A percentile compares a stretch with the other conserved stretches of the same genome.
Conservation (phyloP, 2,797 vertebrate species). For the Myotis daubentonii region DNA sequence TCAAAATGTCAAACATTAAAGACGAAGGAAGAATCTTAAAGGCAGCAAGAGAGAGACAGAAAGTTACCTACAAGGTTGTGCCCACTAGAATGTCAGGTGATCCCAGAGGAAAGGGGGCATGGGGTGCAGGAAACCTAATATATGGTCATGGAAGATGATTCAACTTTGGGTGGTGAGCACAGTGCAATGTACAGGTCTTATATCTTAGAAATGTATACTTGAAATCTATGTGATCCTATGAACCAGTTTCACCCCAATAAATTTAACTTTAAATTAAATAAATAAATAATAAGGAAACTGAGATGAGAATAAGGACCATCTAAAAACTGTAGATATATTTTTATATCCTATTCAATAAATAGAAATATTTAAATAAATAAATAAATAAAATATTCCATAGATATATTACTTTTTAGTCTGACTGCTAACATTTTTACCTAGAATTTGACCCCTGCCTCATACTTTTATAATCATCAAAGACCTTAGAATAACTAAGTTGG, state of each 20-base stretch:
- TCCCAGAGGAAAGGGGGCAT: neutral
- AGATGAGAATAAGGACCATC: neutral
- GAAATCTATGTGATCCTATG: neutral
- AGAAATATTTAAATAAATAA: neutral
- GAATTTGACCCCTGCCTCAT: neutral
- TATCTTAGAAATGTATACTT: neutral
- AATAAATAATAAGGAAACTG: neutral
- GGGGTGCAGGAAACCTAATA: neutral
- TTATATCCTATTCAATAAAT: neutral
- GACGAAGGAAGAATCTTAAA: no score
- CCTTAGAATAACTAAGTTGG: neutral
- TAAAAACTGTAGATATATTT: neutral
- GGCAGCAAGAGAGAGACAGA: no score
- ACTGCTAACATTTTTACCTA: constrained; percentile 2
- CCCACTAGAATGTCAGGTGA: no score
- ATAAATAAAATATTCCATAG: neutral
- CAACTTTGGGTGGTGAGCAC: neutral
- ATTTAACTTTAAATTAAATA: neutral
- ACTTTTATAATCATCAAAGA: constrained; percentile 54
- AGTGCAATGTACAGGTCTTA: neutral
- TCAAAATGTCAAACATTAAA: no score
- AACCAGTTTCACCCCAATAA: neutral
- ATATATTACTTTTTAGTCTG: constrained; percentile 8
- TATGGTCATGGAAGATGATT: neutral
- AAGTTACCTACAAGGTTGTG: no score